These are phyloP conservation scores for Caenorhabditis japonica DNA, from an alignment of 2,888 invertebrate genomes.

Conservation along the genomic window DNA sequence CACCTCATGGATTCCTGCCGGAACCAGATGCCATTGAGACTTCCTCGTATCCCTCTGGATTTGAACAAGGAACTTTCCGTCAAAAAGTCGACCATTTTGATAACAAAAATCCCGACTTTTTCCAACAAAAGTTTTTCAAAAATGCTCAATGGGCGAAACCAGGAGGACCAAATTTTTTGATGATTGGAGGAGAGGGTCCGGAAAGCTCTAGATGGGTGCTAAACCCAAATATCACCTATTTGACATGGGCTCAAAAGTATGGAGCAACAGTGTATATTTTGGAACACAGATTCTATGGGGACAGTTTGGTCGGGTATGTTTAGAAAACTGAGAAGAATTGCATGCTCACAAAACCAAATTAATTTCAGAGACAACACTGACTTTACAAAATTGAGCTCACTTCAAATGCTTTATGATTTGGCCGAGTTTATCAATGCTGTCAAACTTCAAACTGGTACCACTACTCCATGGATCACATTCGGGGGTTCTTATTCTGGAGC, in stretches of 20 bases:
- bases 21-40: conserved; percentile 17
- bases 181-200: conserved; percentile 90
- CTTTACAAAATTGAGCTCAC: conserved; percentile 83
- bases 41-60: conserved; percentile 18
- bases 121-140: conserved; percentile 84
- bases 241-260: conserved; percentile 57
- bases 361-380: conserved; percentile 79
- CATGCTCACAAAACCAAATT: not conserved
- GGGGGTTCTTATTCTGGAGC: conserved; percentile 84
- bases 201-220: conserved; percentile 54
- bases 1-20: conserved; percentile 56
- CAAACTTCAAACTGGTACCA: conserved; percentile 79
- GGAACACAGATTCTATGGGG: conserved; percentile 94
- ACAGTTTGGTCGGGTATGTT: conserved; percentile 82
- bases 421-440: conserved; percentile 86
- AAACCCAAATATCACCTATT: conserved; percentile 52
- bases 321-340: not conserved
- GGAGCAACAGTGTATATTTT: conserved; percentile 88
- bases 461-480: conserved; percentile 88
- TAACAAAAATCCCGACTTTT: conserved; percentile 50
- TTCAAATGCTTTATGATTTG: conserved; percentile 84
- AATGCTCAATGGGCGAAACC: conserved; percentile 84
- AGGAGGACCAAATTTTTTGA: conserved; percentile 88
- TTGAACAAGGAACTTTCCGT: conserved; percentile 39
- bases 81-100: conserved; percentile 61